Evolutionary conservation across 1,140 invertebrate species (phyloP).

Genomic region (Drosophila paulistorum): DNA sequence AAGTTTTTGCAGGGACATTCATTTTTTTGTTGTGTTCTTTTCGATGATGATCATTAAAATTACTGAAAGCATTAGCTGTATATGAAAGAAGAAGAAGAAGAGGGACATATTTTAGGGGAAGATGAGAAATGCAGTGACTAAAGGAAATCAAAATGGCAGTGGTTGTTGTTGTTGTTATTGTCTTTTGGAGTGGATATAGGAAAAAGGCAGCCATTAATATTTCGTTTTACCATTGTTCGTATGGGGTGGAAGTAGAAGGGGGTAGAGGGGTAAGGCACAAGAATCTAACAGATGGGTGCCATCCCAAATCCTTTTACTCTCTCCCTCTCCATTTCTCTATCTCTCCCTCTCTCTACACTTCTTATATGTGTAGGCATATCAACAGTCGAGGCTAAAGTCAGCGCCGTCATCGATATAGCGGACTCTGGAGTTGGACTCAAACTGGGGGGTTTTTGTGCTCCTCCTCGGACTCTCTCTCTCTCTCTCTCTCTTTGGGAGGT

Average conservation of each 20-base stretch:
- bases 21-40: too few relatives aligned
- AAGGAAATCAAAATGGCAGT: conserved; percentile 24
- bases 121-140: background rate
- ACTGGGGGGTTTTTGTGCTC: conserved; percentile 2
- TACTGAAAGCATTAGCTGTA: background rate
- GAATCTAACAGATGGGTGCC: too few relatives aligned
- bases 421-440: conserved; percentile 5
- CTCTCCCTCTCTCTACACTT: too few relatives aligned
- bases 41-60: background rate
- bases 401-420: conserved; percentile 72
- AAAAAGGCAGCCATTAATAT: conserved; percentile 11
- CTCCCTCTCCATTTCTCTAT: too few relatives aligned
- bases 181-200: conserved; percentile 27
- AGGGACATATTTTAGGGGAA: background rate
- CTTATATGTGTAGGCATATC: conserved; percentile 32
- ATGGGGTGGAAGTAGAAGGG: too few relatives aligned
- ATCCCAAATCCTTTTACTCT: too few relatives aligned
- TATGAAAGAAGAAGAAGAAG: background rate
- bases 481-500: background rate
- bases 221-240: background rate
- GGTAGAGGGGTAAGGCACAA: too few relatives aligned
- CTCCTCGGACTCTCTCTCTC: conserved; percentile 7
- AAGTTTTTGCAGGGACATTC: too few relatives aligned
- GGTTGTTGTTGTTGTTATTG: conserved; percentile 44
- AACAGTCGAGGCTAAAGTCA: conserved; percentile 76